Evolutionary conservation across 1,140 invertebrate species (phyloP), one percentile per base, ranked within the genome.

Genomic region (Drosophila bipectinata): DNA sequence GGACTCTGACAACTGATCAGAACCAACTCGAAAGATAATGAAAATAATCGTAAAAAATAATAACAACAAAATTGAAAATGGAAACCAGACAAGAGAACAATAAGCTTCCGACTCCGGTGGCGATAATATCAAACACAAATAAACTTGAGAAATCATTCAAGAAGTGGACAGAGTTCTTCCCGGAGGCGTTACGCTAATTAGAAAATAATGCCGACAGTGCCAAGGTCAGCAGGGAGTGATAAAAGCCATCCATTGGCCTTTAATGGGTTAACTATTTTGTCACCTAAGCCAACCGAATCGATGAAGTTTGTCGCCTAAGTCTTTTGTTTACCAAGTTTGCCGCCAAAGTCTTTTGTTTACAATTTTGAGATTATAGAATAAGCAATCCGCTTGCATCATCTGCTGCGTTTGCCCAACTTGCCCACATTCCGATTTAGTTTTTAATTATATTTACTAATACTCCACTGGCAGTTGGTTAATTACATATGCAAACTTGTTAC

Each of bases 401-500:
- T 28, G 12, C 4, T 14, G 45, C 34, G 56, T 71, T 72, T 72
- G 67, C 68, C 14, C 32, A 72, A 72, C 66, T 26, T 48, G 39
- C 57, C 41, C 44, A 57, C 75, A 76, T 83, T 83, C 76, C 79
- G 69, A 61, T 77, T 64, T 51, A 44, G 21, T 56, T 62, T 56
- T 55, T 76, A 85, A 84, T 84, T 84, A 84, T 84, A 66, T 84
- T 84, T 84, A 85, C 80, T 80, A 85, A 85, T 85, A 72, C 81
- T 64, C 69, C 62, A 67, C 61, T 45, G 51, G 44, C 58, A 72
- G 67, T 84, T 63, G 79, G 81, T 81, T 85, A 85, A 85, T 87
- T 79, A 87, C 81, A 75, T 83, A 85, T 85, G 81, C 81, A 85
- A 85, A 85, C 81, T 85, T 85, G 81, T 87, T 85, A 85, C 81